Percentiles rank a stretch among this genome's conserved stretches.
Evolutionary conservation across 2,888 invertebrate genomes (phyloP).

Genomic region (Drosophila lacicola): DNA sequence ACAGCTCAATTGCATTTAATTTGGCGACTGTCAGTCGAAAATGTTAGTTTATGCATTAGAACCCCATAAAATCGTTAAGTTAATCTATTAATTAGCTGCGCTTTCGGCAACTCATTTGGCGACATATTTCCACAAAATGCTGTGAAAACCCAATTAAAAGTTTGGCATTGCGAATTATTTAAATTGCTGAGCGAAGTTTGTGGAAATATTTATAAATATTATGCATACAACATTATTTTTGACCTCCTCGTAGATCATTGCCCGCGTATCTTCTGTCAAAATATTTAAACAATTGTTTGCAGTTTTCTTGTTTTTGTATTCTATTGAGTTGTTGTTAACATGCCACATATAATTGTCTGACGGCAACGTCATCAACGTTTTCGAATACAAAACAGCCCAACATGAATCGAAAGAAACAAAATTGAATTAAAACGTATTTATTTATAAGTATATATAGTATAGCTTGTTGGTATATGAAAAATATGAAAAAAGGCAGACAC

Average conservation of each 20-base stretch:
- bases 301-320: slow-evolving; percentile 21
- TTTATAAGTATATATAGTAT: slow-evolving; percentile 4
- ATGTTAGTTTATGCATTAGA: slow-evolving; percentile 5
- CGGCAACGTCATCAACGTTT: slow-evolving; percentile 50
- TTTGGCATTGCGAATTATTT: slow-evolving; percentile 8
- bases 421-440: slow-evolving; percentile 54
- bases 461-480: slow-evolving; percentile 33
- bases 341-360: slow-evolving; percentile 41
- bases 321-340: slow-evolving; percentile 62
- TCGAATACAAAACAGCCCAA: slow-evolving; percentile 49
- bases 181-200: slow-evolving; percentile 7
- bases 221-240: slow-evolving; percentile 19
- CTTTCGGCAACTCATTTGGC: slow-evolving; percentile 31
- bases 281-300: slow-evolving; percentile 65
- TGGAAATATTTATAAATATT: slow-evolving; percentile 18
- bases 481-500: slow-evolving; percentile 54
- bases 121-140: slow-evolving; percentile 11
- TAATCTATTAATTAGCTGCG: slow-evolving; percentile 25
- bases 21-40: background rate
- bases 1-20: slow-evolving; percentile 52
- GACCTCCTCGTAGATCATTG: slow-evolving; percentile 68
- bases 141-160: slow-evolving; percentile 11
- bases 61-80: slow-evolving; percentile 20
- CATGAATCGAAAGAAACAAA: slow-evolving; percentile 48
- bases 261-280: slow-evolving; percentile 50